Base-by-base conservation (phyloP, 2,113 vertebrate species). In the Sigmodon hispidus region DNA sequence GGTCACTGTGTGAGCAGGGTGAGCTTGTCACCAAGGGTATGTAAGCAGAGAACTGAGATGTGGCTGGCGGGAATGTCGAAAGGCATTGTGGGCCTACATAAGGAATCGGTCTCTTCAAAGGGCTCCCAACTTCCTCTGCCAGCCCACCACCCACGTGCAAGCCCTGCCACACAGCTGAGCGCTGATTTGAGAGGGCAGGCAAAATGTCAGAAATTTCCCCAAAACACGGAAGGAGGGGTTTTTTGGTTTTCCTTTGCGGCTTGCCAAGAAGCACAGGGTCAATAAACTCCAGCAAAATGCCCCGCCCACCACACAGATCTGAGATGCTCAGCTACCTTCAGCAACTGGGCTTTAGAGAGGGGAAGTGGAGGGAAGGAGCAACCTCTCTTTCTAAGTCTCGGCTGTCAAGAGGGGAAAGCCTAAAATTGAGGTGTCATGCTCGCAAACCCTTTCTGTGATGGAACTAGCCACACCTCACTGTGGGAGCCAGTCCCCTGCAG, bases 121-220 rank as follows among this genome's bases (percentile, higher is more conserved):
- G 92, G 63, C 95, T 84, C 83, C 73, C 45, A 1, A 75, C 65
- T 97, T 95, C 85, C 88, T 95, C 61, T 4, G 0, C 85, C 72
- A 79, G 0, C 73, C 96, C 29, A 7, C 96, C 29, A 7, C 86
- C 96, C 93, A 92, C 69, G 0, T 10, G 34, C 43, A 93, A 73
- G 94, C 9, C 1, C 34, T 13, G 72, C 8, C 43, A 36, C 36
- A 21, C 92, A 88, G 94, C 16, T 10, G 85, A 48, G 16, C 3
- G 3, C 91, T 17, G 81, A 75, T 63, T 50, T 48, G 72, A 97
- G 52, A 93, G 19, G 61, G 69, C 43, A 3, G 91, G 21, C 89
- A 94, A 97, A 97, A 98, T 96, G 96, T 96, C 97, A 98, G 80
- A 97, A 97, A 89, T 97, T 98, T 98, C 98, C 98, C 92, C 5